Base-by-base conservation (phyloP, 2,113 vertebrate species). In the Rhombomys opimus region DNA sequence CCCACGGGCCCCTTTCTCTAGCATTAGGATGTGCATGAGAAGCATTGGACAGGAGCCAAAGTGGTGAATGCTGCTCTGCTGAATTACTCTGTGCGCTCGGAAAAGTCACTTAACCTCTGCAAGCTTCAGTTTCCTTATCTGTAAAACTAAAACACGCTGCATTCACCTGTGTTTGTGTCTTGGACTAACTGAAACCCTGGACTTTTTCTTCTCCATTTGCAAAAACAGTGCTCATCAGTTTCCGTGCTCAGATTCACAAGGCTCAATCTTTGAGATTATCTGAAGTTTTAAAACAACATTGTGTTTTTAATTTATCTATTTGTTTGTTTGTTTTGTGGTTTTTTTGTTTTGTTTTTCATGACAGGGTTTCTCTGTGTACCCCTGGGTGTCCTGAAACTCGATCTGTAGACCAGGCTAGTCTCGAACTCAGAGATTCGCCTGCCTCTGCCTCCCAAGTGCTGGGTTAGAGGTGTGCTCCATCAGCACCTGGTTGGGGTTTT, bases 81-180 rank as follows among this genome's bases (percentile, higher is more conserved):
- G 90, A 95, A 84, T 93, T 94, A 81, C 87, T 54, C 30, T 73
- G 90, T 91, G 95, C 90, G 89, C 81, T 86, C 95, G 61, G 77
- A 78, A 95, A 95, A 96, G 95, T 92, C 95, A 89, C 88, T 89
- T 94, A 93, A 93, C 86, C 88, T 96, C 93, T 72, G 72, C 22
- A 70, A 85, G 73, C 91, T 97, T 96, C 77, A 32, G 3, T 93
- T 93, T 96, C 93, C 67, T 73, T 92, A 87, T 84, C 82, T 92
- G n/a, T 90, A 80, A 95, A 94, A 91, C 92, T 67, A 89, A 76
- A 92, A 41, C 59, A 6, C n/a, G 46, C 5, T 80, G 93, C 38
- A 87, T 38, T 84, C 84, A 96, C 38, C 63, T 57, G 57, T 57
- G 46, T 46, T 46, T 88, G 61, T 92, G 90, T 93, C 87, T 94